These are phyloP conservation scores for Dasysyrphus tricinctus DNA, from an alignment of 2,888 invertebrate genomes.

Conservation along the genomic window DNA sequence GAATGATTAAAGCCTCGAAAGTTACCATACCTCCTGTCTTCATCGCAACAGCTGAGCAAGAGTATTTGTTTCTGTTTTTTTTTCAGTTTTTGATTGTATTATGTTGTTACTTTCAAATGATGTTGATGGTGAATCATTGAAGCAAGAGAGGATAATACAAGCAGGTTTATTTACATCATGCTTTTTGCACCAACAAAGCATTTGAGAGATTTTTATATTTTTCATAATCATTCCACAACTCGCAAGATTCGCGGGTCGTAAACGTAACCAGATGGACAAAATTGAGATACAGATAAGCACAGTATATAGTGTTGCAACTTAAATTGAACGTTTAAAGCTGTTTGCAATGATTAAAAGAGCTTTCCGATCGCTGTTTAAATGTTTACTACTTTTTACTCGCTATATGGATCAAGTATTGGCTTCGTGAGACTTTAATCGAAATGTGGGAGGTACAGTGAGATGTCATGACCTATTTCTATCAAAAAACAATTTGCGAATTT, in stretches of 20 bases:
- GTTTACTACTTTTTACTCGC: not conserved
- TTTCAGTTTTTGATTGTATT: slow-evolving; percentile 16
- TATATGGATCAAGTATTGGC: not conserved
- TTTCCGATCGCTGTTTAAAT: not conserved
- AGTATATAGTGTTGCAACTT: not conserved
- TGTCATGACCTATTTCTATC: too few relatives aligned
- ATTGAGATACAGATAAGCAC: not conserved
- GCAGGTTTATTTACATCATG: slow-evolving; percentile 15
- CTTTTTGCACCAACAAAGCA: not conserved
- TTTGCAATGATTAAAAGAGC: not conserved
- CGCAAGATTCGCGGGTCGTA: not conserved
- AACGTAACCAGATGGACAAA: not conserved
- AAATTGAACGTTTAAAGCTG: not conserved
- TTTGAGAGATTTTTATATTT: not conserved
- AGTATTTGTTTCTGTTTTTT: slow-evolving; percentile 16
- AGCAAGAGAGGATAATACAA: not conserved
- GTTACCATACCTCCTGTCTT: slow-evolving; percentile 13
- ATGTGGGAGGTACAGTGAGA: too few relatives aligned
- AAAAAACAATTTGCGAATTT: too few relatives aligned
- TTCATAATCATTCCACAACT: slow-evolving; percentile 2
- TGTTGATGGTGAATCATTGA: slow-evolving; percentile 1
- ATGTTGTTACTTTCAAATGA: slow-evolving; percentile 7
- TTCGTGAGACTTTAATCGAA: not conserved
- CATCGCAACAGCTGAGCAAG: slow-evolving; percentile 33
- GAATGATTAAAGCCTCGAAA: slow-evolving; percentile 50